Base-by-base conservation (phyloP, 2,113 vertebrate genomes). In the Mobula hypostoma region DNA sequence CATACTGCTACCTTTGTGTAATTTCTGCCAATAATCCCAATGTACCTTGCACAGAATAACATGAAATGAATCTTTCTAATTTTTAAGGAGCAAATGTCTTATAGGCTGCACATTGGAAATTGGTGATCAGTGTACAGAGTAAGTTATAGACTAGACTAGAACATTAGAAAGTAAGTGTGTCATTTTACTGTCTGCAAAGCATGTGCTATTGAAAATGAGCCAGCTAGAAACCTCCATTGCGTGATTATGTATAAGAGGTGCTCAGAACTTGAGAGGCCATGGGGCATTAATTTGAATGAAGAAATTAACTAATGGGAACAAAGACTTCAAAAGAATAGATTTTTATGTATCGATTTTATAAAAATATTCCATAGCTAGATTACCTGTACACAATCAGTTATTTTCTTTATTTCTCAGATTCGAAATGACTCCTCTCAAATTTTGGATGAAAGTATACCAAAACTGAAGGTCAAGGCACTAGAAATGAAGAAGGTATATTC, bases 401-500 rank as follows among this genome's bases (percentile, higher is more conserved):
- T 68, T 17, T 68, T 40, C 29, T 85, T 5, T 19, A 74, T 94
- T 94, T 72, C 94, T 32, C 95, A 97, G 97, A 95, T 96, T 94
- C 95, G 95, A 94, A 96, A 82, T 0, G 95, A 96, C 94, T 96
- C 95, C 0, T 96, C 95, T 0, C 94, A 95, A 92, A 96, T 96
- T 56, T 68, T 96, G 85, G 95, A 96, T 0, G 95, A 97, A 70
- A 95, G 94, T 76, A 94, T 96, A 94, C 96, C 87, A 0, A 94
- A 96, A 3, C 77, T 96, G 70, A 95, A 95, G 94, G 94, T 94
- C 93, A 95, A 95, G 68, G 94, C 95, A 94, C 94, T 82, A 15
- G 96, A 97, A 94, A 95, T 95, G 95, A 96, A 94, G 83, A 94
- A 87, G 58, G 27, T 96, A 95, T 97, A 94, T 1, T 8, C 95